Conservation (phyloP, 2,888 invertebrate species). For the Polymixis lichenea region DNA sequence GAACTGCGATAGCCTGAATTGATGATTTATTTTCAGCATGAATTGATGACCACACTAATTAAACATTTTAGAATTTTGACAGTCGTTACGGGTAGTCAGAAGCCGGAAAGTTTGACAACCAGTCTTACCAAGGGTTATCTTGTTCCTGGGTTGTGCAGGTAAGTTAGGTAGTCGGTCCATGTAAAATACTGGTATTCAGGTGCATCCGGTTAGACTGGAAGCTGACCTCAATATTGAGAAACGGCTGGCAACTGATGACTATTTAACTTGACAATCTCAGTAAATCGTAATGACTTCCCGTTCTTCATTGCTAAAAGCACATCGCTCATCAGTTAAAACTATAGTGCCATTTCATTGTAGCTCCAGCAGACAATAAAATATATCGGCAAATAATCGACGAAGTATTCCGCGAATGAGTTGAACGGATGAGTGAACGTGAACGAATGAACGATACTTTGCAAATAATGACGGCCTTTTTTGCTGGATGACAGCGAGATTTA, state of each 20-base stretch:
- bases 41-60: not conserved
- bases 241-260: not conserved
- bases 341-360: slow-evolving; percentile 44
- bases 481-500: slow-evolving; percentile 18
- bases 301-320: not conserved
- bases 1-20: too few species aligned
- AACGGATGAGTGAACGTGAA: slow-evolving; percentile 61
- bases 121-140: not conserved
- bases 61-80: not conserved
- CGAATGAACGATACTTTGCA: slow-evolving; percentile 60
- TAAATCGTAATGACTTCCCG: not conserved
- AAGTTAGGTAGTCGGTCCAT: not conserved
- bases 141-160: not conserved
- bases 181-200: not conserved
- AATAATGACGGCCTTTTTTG: slow-evolving; percentile 53
- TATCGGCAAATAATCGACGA: slow-evolving; percentile 65
- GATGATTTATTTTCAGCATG: not conserved
- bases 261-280: not conserved
- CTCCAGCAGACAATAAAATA: slow-evolving; percentile 42
- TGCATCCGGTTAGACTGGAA: not conserved
- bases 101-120: not conserved
- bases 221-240: not conserved
- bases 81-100: not conserved
- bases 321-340: slow-evolving; percentile 7
- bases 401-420: slow-evolving; percentile 57